phyloP scores from a whole-genome alignment of 2,888 invertebrate genomes.

The Drosophila flavopinicola region DNA sequence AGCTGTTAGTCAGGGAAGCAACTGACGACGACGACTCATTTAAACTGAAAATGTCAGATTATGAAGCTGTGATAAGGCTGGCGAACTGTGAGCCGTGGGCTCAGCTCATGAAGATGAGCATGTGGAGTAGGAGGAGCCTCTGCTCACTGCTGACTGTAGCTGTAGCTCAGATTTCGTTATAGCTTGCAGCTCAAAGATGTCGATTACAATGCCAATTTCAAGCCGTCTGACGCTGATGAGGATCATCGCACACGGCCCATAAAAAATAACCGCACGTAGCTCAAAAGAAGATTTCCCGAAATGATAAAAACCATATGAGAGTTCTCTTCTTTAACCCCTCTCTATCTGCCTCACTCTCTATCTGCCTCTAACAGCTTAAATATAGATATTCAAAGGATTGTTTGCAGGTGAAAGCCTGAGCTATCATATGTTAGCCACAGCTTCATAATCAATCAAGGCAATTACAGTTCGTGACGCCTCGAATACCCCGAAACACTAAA shows the following conservation, averaged over 20 bases:
- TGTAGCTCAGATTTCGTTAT: conserved; percentile 59
- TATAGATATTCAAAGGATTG: conserved; percentile 27
- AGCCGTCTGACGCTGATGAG: conserved; percentile 66
- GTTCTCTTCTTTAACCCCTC: not conserved
- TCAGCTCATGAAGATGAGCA: conserved; percentile 56
- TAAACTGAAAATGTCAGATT: conserved; percentile 77
- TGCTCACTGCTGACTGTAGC: conserved; percentile 19
- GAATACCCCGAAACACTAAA: conserved; percentile 43
- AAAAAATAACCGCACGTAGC: conserved; percentile 68
- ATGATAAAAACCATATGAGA: conserved; percentile 52
- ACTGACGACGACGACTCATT: conserved; percentile 56
- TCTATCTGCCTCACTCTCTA: not conserved
- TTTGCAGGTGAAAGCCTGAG: conserved; percentile 39
- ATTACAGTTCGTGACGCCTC: conserved; percentile 49
- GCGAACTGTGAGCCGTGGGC: conserved; percentile 50
- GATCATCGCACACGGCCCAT: conserved; percentile 61
- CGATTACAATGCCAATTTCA: conserved; percentile 78
- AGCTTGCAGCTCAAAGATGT: conserved; percentile 54
- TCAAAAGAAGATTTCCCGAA: conserved; percentile 62
- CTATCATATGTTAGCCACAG: conserved; percentile 11
- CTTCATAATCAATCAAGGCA: conserved; percentile 67
- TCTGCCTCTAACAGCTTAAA: conserved; percentile 19
- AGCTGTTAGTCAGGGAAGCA: conserved; percentile 13
- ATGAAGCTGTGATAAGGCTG: conserved; percentile 68
- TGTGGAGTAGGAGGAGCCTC: conserved; percentile 17